Base-by-base conservation (phyloP, 2,113 vertebrate species). In the Ia io region DNA sequence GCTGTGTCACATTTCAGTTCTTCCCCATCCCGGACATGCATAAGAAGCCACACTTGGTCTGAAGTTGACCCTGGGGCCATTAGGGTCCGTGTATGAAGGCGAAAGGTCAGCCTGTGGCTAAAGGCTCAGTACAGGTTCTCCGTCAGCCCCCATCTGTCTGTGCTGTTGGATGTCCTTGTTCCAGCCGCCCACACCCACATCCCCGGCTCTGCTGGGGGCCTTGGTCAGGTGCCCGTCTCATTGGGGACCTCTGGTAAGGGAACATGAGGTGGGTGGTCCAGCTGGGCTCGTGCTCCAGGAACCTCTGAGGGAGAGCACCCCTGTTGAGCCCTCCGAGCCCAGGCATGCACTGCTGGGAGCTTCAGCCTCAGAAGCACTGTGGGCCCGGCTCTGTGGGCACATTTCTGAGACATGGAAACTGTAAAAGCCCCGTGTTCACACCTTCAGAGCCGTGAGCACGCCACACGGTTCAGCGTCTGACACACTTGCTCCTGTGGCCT, bases 391-490 rank as follows among this genome's bases (percentile, higher is more conserved):
- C 35, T 9, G 77, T 4, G 17, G 12, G 78, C 51, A 28, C 35
- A 0, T 56, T 53, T 25, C 77, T 79, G 49, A 35, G n/a, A 30
- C 3, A 1, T 3, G n/a, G 77, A 16, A 47, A 35, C 7, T 5
- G 82, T 35, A 3, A 25, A 14, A 16, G 82, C 30, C 6, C 30
- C 9, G 82, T 22, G 13, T 6, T 18, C 23, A 18, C 23, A 2
- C 78, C 49, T 30, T 30, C 4, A 2, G 67, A 25, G 25, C 51
- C 6, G 0, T 6, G 32, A 11, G 30, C 32, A 47, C 30, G 6
- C 88, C 30, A 0, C 22, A 9, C 6, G 0, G 0, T 2, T 3
- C 0, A 16, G 37, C 37, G 0, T 22, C 77, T 30, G 51, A 61
- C 0, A 3, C 49, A 1, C 49, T 20, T 1, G n/a, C 18, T 9